Conservation (phyloP, 2,113 vertebrate species). For the Rhineura floridana region DNA sequence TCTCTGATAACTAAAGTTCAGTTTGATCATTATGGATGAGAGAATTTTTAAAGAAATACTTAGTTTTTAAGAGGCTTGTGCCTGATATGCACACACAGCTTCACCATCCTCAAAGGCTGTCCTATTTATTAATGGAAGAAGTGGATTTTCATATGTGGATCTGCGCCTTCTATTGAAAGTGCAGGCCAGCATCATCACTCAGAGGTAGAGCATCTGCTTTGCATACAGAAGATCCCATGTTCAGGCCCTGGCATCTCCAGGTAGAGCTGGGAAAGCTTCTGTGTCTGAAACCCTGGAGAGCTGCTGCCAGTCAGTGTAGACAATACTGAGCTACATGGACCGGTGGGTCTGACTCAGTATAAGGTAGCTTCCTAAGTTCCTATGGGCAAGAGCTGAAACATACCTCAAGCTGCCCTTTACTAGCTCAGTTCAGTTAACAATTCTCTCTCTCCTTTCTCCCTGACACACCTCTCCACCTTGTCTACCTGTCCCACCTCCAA, state of each 20-base stretch:
- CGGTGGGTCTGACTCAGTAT: no score
- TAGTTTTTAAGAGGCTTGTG: constrained; percentile 37
- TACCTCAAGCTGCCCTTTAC: no score
- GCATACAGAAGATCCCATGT: no score
- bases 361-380: no score
- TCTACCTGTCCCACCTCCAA: background rate
- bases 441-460: background rate
- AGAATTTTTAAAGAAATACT: constrained; percentile 13
- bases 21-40: constrained; percentile 54
- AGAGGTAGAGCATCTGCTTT: no score
- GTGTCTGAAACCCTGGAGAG: no score
- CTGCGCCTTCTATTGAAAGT: background rate
- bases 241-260: no score
- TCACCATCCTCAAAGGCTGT: background rate
- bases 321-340: no score
- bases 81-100: background rate
- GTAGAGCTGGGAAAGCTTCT: no score
- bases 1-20: constrained; percentile 41
- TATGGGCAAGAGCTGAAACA: background rate
- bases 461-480: no score
- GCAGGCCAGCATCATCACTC: no score
- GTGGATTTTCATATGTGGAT: background rate
- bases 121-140: background rate
- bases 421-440: background rate
- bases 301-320: no score